Evolutionary conservation across 2,113 vertebrate genomes (phyloP).

Genomic region (Leptobrachium leishanense): DNA sequence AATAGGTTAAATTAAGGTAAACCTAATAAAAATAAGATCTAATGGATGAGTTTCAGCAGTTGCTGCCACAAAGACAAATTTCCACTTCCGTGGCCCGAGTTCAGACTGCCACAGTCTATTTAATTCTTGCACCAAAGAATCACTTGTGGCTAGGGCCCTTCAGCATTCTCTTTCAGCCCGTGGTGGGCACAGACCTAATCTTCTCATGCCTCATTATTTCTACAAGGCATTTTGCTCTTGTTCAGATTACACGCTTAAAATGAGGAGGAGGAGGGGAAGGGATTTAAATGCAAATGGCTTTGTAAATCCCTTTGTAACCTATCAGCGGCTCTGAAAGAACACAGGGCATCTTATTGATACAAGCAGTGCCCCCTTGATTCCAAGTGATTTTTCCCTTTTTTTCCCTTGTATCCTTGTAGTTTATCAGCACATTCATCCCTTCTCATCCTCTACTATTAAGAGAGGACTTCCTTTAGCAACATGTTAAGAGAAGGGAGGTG

Average conservation of each 20-base stretch:
- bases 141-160: conserved; percentile 15
- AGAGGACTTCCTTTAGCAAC: neutral
- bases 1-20: no score
- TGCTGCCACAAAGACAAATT: neutral
- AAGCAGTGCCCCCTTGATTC: conserved; percentile 19
- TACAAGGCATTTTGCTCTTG: conserved; percentile 27
- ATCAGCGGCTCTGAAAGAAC: conserved; percentile 37
- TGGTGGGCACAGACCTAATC: conserved; percentile 41
- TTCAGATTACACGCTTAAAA: conserved; percentile 40
- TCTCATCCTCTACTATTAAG: neutral
- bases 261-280: neutral
- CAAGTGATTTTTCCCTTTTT: neutral
- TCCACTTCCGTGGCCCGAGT: neutral
- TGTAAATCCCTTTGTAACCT: conserved; percentile 40
- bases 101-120: conserved; percentile 2
- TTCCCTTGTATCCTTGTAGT: conserved; percentile 1
- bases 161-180: conserved; percentile 21
- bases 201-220: conserved; percentile 47
- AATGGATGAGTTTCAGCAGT: neutral
- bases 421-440: neutral
- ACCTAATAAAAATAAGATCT: no score
- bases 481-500: neutral
- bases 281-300: conserved; percentile 44
- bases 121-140: conserved; percentile 19
- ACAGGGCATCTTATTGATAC: conserved; percentile 17